phyloP scores from a whole-genome alignment of 2,113 vertebrate species.

The Brachionichthys hirsutus region DNA sequence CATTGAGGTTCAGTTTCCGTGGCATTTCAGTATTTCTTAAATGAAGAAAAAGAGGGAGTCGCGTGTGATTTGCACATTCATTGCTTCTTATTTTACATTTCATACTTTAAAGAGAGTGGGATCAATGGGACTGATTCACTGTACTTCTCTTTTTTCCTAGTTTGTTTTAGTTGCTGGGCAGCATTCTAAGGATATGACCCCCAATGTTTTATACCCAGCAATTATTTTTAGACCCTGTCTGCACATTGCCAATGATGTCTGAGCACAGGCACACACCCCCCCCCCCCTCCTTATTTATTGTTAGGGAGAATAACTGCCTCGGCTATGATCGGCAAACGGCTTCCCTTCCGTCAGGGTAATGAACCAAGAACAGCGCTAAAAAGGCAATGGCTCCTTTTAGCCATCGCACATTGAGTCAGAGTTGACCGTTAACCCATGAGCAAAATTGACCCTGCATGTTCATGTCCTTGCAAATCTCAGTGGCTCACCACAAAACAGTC shows the following conservation, averaged over 20 bases:
- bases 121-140: conserved; percentile 8
- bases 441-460: conserved; percentile 30
- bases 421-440: conserved; percentile 64
- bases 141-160: too few species aligned
- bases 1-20: conserved; percentile 24
- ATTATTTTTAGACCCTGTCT: conserved; percentile 39
- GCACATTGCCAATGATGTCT: conserved; percentile 40
- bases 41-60: conserved; percentile 24
- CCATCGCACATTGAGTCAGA: conserved; percentile 50
- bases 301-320: conserved; percentile 35
- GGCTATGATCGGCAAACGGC: conserved; percentile 59
- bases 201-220: conserved; percentile 37
- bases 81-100: conserved; percentile 24
- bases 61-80: conserved; percentile 1
- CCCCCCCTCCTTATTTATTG: conserved; percentile 59
- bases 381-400: conserved; percentile 30
- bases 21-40: conserved; percentile 10
- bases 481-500: conserved; percentile 33
- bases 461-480: conserved; percentile 51
- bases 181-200: conserved; percentile 40
- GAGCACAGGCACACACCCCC: conserved; percentile 31
- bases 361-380: conserved; percentile 40
- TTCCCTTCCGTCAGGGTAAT: conserved; percentile 53
- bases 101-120: conserved; percentile 11
- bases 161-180: conserved; percentile 19